A percentile compares a stretch with the other conserved stretches of the same genome.
These are phyloP conservation scores for Myiotriccus ornatus DNA, from an alignment of 2,797 vertebrate genomes.

Conservation along the genomic window DNA sequence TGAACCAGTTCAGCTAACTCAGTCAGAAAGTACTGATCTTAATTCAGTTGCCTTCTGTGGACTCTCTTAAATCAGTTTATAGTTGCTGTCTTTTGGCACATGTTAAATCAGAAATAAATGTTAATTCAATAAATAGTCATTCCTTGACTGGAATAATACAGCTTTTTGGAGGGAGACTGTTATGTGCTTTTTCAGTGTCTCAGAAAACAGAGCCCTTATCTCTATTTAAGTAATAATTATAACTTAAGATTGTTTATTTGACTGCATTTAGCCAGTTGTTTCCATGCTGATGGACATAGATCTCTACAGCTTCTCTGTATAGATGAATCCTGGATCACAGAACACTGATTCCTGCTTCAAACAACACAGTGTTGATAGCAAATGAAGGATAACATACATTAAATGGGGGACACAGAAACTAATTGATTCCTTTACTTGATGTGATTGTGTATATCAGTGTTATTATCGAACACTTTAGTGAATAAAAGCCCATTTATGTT, in stretches of 20 bases:
- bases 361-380: background rate
- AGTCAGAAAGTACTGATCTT: background rate
- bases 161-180: background rate
- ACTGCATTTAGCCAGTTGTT: background rate
- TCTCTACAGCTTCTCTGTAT: background rate
- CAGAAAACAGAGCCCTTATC: background rate
- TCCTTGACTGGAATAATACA: background rate
- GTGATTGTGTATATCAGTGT: background rate
- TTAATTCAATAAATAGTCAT: slow-evolving; percentile 4
- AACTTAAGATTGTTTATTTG: background rate
- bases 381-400: background rate
- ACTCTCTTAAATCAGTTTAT: background rate
- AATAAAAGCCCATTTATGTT: background rate
- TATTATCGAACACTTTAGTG: background rate
- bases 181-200: background rate
- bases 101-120: background rate
- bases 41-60: background rate
- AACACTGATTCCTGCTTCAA: background rate
- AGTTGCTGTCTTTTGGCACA: background rate
- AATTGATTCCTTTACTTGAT: background rate
- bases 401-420: background rate
- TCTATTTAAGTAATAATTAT: background rate
- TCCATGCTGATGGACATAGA: background rate
- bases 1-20: background rate
- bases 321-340: background rate